Evolutionary conservation across 92 coral and sea anemone genomes (phyloP).

Genomic region (Micromussa lordhowensis): DNA sequence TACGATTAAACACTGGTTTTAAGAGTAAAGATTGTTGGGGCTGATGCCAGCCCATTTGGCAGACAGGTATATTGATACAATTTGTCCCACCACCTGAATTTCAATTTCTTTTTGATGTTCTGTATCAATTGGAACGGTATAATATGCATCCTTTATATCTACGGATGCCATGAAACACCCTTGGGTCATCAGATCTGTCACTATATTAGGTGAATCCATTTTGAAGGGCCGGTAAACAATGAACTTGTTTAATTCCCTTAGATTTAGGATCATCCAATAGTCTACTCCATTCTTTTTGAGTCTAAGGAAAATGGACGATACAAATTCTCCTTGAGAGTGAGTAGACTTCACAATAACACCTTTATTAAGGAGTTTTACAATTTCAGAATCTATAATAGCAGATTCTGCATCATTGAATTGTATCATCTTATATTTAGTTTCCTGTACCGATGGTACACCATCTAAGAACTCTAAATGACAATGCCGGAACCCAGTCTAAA

Average conservation of each 20-base stretch:
- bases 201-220: conserved; percentile 56
- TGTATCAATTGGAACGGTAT: conserved; percentile 49
- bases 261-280: conserved; percentile 46
- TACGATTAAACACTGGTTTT: conserved; percentile 60
- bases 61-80: conserved; percentile 26
- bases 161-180: conserved; percentile 61
- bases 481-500: conserved; percentile 61
- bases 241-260: conserved; percentile 42
- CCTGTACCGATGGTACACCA: conserved; percentile 37
- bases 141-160: conserved; percentile 57
- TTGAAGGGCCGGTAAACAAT: conserved; percentile 59
- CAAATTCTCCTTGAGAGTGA: conserved; percentile 41
- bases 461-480: conserved; percentile 53
- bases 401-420: conserved; percentile 53
- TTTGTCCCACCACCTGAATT: conserved; percentile 62
- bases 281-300: conserved; percentile 55
- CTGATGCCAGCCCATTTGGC: conserved; percentile 56
- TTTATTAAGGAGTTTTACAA: conserved; percentile 41
- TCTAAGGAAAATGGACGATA: conserved; percentile 41
- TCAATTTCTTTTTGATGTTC: conserved; percentile 52
- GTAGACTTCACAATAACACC: conserved; percentile 37
- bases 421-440: conserved; percentile 32
- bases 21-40: conserved; percentile 58
- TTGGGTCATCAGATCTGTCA: conserved; percentile 49
- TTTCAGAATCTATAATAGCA: conserved; percentile 55